Conservation (phyloP, 2,797 vertebrate genomes). For the Trichosurus vulpecula region DNA sequence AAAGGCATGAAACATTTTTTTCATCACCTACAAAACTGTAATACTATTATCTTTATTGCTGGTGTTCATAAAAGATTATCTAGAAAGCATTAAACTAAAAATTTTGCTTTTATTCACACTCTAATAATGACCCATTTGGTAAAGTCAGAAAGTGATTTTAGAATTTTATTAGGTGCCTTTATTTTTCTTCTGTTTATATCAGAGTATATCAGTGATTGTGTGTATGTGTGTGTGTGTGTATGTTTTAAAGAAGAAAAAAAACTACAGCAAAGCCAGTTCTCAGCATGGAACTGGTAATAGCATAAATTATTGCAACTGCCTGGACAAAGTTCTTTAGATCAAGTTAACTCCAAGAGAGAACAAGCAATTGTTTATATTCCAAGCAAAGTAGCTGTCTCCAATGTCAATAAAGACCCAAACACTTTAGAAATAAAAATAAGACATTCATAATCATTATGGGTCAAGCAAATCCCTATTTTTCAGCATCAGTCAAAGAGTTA, state of each 20-base stretch:
- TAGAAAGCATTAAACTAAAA: constrained; percentile 39
- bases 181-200: neutral
- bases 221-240: too few species aligned
- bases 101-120: constrained; percentile 38
- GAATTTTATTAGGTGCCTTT: neutral
- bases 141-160: constrained; percentile 57
- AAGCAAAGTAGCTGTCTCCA: constrained; percentile 17
- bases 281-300: constrained; percentile 31
- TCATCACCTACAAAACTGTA: neutral
- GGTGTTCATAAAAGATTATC: constrained; percentile 20
- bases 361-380: constrained; percentile 47
- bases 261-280: constrained; percentile 34
- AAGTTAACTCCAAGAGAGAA: constrained; percentile 32
- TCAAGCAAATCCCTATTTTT: neutral
- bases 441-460: constrained; percentile 15
- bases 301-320: constrained; percentile 48
- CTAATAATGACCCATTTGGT: constrained; percentile 58
- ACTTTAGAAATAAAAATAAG: neutral
- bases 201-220: constrained; percentile 3
- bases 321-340: constrained; percentile 15
- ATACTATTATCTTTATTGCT: neutral
- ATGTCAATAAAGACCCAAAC: constrained; percentile 30
- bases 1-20: constrained; percentile 33
- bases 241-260: neutral
- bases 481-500: neutral